Base-by-base conservation (phyloP, 2,113 vertebrate species). In the Tricholaema leucomelas region DNA sequence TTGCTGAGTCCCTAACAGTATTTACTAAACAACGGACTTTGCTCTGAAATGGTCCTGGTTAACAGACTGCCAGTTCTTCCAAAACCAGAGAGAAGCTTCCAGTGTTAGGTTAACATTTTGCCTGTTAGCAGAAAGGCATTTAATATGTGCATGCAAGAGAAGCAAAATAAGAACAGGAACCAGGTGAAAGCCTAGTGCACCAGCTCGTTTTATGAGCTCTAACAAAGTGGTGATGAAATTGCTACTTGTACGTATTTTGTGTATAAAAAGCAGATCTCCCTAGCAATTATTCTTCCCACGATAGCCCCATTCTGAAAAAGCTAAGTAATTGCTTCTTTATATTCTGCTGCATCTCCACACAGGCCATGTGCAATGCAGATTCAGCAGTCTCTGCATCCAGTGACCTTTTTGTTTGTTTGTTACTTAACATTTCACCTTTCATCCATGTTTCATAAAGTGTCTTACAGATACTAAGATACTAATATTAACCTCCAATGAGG, bases 141-240 rank as follows among this genome's bases (percentile, higher is more conserved):
- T 85, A 87, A 82, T 42, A 80, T 6, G 0, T 25, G 15, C 31
- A 31, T 77, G 70, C 80, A 85, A 85, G 61, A 67, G 78, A 96
- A 72, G 82, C 72, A 83, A 74, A 92, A 91, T 50, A 71, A 70
- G 52, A 20, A 66, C 59, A 88, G 58, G 42, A 91, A 88, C 54
- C 85, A 92, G 76, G 80, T 92, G 77, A 73, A 95, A 91, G 61
- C 60, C 75, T 36, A 74, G 48, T 2, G 4, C 40, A 82, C 71
- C 0, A 0, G 48, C 23, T 93, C 81, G 46, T 80, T 94, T 92
- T 91, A 91, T 91, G 58, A 94, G 69, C 69, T 40, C 76, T 30
- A 94, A 92, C 94, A 91, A 91, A 95, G 92, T 54, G 82, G 83
- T 86, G 92, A 78, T 94, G 92, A 96, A 95, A 88, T 64, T 91